Evolutionary conservation across 2,888 invertebrate genomes (phyloP).

Genomic region (Pheosia tremula): DNA sequence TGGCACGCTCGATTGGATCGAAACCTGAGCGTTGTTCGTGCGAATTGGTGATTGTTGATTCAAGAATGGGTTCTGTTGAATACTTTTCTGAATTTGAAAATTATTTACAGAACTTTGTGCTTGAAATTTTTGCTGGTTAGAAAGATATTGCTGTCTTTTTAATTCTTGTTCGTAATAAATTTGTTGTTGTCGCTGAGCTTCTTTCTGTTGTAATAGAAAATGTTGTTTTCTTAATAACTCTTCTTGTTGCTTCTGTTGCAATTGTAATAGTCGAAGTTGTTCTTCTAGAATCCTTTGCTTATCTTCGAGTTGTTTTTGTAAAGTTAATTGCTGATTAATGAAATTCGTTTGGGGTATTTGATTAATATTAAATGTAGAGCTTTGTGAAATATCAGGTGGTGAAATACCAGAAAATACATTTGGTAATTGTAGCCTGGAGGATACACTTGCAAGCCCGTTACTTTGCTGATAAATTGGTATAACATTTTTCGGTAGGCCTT

Average conservation of each 20-base stretch:
- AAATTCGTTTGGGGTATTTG: constrained; percentile 55
- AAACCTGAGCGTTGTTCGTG: constrained; percentile 65
- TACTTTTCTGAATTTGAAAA: constrained; percentile 63
- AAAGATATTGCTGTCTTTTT: constrained; percentile 55
- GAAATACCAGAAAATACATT: constrained; percentile 44
- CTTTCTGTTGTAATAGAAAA: constrained; percentile 80
- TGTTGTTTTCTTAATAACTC: constrained; percentile 87
- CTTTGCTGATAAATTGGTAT: constrained; percentile 87
- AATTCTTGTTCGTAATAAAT: constrained; percentile 52
- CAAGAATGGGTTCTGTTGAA: constrained; percentile 55
- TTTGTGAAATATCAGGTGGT: constrained; percentile 41
- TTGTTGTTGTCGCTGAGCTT: constrained; percentile 68
- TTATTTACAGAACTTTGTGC: constrained; percentile 61
- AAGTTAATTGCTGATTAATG: constrained; percentile 65
- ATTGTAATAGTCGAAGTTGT: constrained; percentile 87
- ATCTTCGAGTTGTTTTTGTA: constrained; percentile 84
- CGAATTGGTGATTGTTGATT: constrained; percentile 55
- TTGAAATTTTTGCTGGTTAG: constrained; percentile 64
- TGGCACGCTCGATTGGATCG: constrained; percentile 80
- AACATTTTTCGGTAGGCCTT: constrained; percentile 91
- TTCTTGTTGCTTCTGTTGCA: constrained; percentile 89
- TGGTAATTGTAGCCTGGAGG: constrained; percentile 43
- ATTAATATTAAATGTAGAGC: constrained; percentile 39
- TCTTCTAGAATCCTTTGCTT: constrained; percentile 89
- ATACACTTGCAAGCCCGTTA: constrained; percentile 44